These are phyloP conservation scores for Cosmopolites sordidus DNA, from an alignment of 2,888 invertebrate species.

Conservation along the genomic window DNA sequence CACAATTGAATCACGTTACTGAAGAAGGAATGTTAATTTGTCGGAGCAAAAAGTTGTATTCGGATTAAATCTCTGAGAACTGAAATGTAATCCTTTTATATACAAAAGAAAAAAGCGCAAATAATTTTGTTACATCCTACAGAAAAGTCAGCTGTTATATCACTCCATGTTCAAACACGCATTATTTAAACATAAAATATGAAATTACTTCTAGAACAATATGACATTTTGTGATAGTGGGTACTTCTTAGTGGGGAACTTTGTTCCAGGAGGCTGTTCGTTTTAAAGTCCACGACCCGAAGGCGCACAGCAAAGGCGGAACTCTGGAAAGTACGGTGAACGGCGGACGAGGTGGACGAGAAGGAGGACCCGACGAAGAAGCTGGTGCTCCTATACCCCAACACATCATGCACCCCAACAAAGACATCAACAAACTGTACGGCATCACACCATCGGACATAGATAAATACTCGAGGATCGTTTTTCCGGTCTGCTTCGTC, in stretches of 20 bases:
- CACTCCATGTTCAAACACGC: no score
- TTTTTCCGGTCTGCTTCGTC: conserved; percentile 92
- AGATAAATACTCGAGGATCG: conserved; percentile 97
- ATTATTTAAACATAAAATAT: no score
- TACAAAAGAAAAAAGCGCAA: no score
- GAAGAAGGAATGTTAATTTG: no score
- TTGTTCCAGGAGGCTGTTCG: conserved; percentile 83
- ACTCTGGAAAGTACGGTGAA: conserved; percentile 89
- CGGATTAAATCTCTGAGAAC: no score
- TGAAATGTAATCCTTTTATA: no score
- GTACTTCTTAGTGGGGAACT: conserved; percentile 60
- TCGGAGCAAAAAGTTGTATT: no score
- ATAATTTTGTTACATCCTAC: no score
- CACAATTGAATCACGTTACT: no score
- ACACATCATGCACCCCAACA: conserved; percentile 82
- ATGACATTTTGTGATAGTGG: no score
- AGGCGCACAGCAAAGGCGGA: conserved; percentile 89
- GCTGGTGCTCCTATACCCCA: conserved; percentile 62
- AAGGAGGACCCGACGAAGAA: conserved; percentile 61
- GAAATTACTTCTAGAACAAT: no score
- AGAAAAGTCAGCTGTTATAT: no score
- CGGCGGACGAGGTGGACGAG: conserved; percentile 65
- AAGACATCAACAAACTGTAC: conserved; percentile 87
- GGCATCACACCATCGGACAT: conserved; percentile 96
- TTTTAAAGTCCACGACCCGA: conserved; percentile 91